Percentiles rank a stretch among this genome's conserved stretches.
These are phyloP conservation scores for Motacilla tschutschensis DNA, from an alignment of 2,113 vertebrate species.

Conservation along the genomic window DNA sequence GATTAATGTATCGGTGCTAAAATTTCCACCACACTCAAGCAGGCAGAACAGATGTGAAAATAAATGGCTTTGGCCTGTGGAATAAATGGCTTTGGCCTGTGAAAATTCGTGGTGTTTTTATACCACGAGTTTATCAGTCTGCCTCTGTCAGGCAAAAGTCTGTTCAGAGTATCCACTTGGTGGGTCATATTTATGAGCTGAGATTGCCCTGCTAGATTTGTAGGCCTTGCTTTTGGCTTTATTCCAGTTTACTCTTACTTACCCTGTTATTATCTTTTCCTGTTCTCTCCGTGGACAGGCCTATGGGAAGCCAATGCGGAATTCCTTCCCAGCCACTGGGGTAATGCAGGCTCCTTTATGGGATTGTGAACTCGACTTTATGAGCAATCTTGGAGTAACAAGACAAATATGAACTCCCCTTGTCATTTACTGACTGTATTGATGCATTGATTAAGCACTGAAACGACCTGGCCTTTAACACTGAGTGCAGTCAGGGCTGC, in stretches of 20 bases:
- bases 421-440: not conserved
- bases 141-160: not conserved
- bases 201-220: not conserved
- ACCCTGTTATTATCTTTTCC: conserved; percentile 10
- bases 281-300: not conserved
- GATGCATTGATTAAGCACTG: not conserved
- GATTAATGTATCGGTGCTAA: not conserved
- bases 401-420: not conserved
- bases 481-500: not conserved
- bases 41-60: not conserved
- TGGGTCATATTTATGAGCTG: not conserved
- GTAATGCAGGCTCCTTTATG: not conserved
- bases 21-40: not conserved
- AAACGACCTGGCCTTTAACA: not conserved
- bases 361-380: not conserved
- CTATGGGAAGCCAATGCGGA: not conserved
- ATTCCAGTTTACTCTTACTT: conserved; percentile 9
- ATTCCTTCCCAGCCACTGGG: not conserved
- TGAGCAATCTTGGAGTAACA: not conserved
- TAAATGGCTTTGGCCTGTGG: not conserved
- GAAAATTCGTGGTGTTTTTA: not conserved
- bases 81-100: not conserved
- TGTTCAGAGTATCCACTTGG: not conserved
- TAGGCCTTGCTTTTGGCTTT: conserved; percentile 1
- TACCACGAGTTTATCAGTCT: not conserved